Base-by-base conservation (phyloP, 2,113 vertebrate species). In the Coreoperca whiteheadi region DNA sequence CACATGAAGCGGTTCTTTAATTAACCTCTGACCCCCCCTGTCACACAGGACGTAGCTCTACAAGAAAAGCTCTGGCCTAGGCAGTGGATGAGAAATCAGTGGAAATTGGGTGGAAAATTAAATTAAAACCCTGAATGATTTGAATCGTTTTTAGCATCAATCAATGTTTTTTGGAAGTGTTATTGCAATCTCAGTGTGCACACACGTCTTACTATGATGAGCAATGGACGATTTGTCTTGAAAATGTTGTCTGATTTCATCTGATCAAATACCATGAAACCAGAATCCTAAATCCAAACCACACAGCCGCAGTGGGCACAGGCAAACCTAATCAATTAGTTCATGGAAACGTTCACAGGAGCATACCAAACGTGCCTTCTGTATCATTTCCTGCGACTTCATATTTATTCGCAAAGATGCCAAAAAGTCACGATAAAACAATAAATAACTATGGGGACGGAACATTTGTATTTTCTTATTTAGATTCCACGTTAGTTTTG, bases 1-100 rank as follows among this genome's bases (percentile, higher is more conserved):
- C 80, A 83, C 77, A 78, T 43, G 48, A 53, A 85, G 53, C 73
- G 66, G 53, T 82, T 77, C 72, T 90, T 93, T 78, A 69, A 87
- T 91, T 92, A 89, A 91, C 92, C 88, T 86, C 37, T 86, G 79
- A 88, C 84, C 81, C 43, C 37, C 34, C 69, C 16, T 64, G 53
- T 75, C 61, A 74, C 39, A 48, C 59, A 57, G 65, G 23, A 21
- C n/a, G n/a, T 21, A 15, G 12, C 30, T 39, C 51, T 21, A 2
- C 4, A 46, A 9, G 32, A 6, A 71, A 71, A 57, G 25, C 9
- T 16, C 20, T 30, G 23, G 10, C 53, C 8, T 68, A 51, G 34
- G 54, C 14, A n/a, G n/a, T 2, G 23, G 11, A 20, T 37, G 30
- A 48, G 48, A 76, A 50, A 67, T 34, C 14, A 18, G 21, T 14